Conservation (phyloP, 2,113 vertebrate species). For the Notechis scutatus region DNA sequence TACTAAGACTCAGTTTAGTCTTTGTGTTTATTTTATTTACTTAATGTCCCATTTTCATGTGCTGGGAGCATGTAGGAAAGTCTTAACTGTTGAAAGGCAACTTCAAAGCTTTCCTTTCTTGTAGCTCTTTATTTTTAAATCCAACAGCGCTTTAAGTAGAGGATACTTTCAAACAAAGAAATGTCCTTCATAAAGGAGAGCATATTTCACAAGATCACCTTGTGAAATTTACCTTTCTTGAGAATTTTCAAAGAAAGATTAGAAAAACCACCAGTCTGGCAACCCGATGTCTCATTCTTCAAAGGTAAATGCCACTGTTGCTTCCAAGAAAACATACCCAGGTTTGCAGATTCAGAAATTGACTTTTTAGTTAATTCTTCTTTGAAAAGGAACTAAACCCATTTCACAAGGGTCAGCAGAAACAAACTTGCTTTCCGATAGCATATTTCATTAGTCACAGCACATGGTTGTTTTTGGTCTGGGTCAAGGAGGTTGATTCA, state of each 20-base stretch:
- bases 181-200: not conserved
- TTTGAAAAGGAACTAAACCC: not conserved
- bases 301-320: not conserved
- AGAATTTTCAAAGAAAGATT: not conserved
- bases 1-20: not conserved
- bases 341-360: not conserved
- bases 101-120: not conserved
- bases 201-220: not conserved
- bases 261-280: not conserved
- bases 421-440: not conserved
- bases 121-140: not conserved
- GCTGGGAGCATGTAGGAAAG: not conserved
- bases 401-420: not conserved
- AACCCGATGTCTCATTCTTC: not conserved
- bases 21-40: not conserved
- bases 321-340: not conserved
- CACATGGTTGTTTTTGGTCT: not conserved
- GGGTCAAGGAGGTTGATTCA: not conserved
- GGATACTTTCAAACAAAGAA: not conserved
- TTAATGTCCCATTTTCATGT: not conserved
- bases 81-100: not conserved
- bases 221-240: too few relatives aligned
- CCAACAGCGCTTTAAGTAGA: not conserved
- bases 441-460: not conserved
- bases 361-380: not conserved